Conservation (phyloP, 2,113 vertebrate genomes). For the Cryptomyrus ogoouensis region DNA sequence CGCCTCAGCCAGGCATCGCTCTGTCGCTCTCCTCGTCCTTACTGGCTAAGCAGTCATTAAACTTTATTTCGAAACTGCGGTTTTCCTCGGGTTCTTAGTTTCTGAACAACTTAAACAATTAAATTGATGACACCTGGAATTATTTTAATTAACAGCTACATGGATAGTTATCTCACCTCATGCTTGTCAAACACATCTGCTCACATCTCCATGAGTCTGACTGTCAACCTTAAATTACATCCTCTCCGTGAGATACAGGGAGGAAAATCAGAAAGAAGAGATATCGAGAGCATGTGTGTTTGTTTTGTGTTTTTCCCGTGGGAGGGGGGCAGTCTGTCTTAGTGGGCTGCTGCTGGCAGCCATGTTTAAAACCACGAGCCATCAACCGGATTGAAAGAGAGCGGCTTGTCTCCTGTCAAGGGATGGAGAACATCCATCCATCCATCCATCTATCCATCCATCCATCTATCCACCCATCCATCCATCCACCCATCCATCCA, state of each 20-base stretch:
- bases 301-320: neutral
- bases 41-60: neutral
- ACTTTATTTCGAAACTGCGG: conserved; percentile 24
- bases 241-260: neutral
- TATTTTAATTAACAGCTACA: conserved; percentile 49
- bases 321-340: neutral
- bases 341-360: neutral
- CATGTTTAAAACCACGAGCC: neutral
- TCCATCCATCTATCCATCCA: neutral
- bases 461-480: neutral
- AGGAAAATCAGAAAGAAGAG: neutral
- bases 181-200: conserved; percentile 47
- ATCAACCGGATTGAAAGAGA: neutral
- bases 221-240: conserved; percentile 27
- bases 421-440: neutral
- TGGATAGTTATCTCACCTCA: conserved; percentile 45
- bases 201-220: conserved; percentile 33
- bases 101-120: conserved; percentile 40
- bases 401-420: neutral
- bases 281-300: neutral
- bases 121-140: conserved; percentile 55
- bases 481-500: neutral
- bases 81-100: conserved; percentile 44
- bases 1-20: neutral
- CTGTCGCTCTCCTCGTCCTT: neutral